These are phyloP conservation scores for Drosophila asahinai DNA, from an alignment of 1,140 invertebrate species.

Conservation along the genomic window DNA sequence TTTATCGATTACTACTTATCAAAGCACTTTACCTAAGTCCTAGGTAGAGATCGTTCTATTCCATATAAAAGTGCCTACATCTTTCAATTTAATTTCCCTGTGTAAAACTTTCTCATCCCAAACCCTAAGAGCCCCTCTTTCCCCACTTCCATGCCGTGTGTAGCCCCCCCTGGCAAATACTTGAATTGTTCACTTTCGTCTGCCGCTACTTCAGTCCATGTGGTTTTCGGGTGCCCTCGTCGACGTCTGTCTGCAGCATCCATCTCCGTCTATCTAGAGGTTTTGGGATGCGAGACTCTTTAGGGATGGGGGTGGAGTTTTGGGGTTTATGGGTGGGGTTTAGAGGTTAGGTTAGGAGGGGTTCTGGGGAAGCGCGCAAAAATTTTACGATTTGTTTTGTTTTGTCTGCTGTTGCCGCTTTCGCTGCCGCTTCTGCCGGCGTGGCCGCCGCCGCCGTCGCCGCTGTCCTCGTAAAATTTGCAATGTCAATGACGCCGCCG, in stretches of 20 bases:
- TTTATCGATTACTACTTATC: background rate
- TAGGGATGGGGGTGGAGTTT: background rate
- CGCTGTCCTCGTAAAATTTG: slow-evolving; percentile 62
- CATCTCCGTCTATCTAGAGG: slow-evolving; percentile 38
- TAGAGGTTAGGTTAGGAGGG: background rate
- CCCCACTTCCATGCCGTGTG: background rate
- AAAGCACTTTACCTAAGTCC: too few species aligned
- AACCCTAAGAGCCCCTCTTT: too few species aligned
- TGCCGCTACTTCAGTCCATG: slow-evolving; percentile 21
- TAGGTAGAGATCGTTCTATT: background rate
- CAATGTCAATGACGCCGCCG: slow-evolving; percentile 79
- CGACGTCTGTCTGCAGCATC: slow-evolving; percentile 51
- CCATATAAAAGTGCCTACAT: background rate
- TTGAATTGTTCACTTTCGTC: slow-evolving; percentile 61
- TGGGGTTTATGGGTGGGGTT: background rate
- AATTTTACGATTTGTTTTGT: slow-evolving; percentile 80
- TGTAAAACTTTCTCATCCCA: background rate
- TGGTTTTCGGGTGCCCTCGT: slow-evolving; percentile 36
- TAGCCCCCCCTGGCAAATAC: slow-evolving; percentile 21
- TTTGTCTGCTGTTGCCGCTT: slow-evolving; percentile 42
- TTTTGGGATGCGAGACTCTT: slow-evolving; percentile 14
- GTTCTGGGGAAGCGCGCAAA: slow-evolving; percentile 18
- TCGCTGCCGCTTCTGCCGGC: slow-evolving; percentile 6
- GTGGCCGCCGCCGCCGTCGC: slow-evolving; percentile 5
- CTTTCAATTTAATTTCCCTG: background rate